Base-by-base conservation (phyloP, 2,113 vertebrate genomes). In the Prietella phreatophila region DNA sequence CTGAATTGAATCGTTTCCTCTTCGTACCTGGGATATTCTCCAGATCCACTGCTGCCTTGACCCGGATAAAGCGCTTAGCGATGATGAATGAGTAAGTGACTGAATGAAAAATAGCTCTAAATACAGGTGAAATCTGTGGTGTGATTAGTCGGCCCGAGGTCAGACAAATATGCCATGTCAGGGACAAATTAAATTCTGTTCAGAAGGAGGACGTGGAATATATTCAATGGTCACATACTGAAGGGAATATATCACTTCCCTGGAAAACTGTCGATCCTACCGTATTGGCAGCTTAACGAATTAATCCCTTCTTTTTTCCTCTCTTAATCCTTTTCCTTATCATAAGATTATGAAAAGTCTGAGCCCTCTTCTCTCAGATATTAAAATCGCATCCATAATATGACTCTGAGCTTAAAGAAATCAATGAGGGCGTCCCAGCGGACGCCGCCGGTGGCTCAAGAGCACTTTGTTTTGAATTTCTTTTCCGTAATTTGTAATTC, bases 241-340 rank as follows among this genome's bases (percentile, higher is more conserved):
- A 67, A 85, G 88, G 90, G 92, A 93, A 94, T 91, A 91, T 91
- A 92, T 93, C 92, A 93, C 94, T 95, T 97, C 95, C 93, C 88
- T 89, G 88, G 95, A 96, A 94, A 88, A 86, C 50, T 94, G 93
- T 96, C 94, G 92, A 89, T 95, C 93, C 50, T 93, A 92, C 93
- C 91, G 94, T 95, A 95, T 93, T 96, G 95, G 95, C 91, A 95
- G 96, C 96, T 95, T 92, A 93, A 94, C 84, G 94, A 96, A 96
- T 96, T 96, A 97, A 96, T 97, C 94, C 95, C 93, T 93, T 94
- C 93, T 94, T 95, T 93, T 93, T 94, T 95, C 94, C 95, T 60
- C 50, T 42, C 90, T 93, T 95, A 96, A 96, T 96, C 95, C 95
- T 91, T 93, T 93, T 94, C 89, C 94, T 94, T 94, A 93, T 96